A percentile compares a stretch with the other conserved stretches of the same genome.
Conservation (phyloP, 2,797 vertebrate species). For the Spatula clypeata region DNA sequence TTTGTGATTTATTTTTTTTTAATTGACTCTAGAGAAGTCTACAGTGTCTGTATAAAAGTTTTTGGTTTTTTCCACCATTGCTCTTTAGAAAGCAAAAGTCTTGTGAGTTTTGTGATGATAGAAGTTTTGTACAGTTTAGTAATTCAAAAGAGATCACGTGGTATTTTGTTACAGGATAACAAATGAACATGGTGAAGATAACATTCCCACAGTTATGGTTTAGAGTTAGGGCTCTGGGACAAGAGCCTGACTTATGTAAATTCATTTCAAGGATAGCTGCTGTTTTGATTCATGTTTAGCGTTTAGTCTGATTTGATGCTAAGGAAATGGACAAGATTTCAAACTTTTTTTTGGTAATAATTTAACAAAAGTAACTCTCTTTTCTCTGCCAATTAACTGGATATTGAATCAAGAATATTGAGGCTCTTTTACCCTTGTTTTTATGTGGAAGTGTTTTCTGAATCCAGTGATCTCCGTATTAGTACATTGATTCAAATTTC, state of each 20-base stretch:
- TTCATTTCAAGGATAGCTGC: background rate
- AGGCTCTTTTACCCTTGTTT: background rate
- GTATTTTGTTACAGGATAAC: background rate
- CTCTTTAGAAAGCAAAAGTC: background rate
- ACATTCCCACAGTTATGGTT: background rate
- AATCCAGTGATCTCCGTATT: accelerated
- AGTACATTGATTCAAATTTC: background rate
- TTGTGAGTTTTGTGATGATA: background rate
- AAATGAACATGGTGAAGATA: accelerated
- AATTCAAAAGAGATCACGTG: background rate
- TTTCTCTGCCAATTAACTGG: background rate
- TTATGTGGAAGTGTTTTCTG: background rate
- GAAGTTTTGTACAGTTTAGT: background rate
- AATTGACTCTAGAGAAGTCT: background rate
- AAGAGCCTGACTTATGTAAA: background rate
- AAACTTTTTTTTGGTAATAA: background rate
- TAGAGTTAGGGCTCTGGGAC: background rate
- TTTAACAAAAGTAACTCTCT: background rate
- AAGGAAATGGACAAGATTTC: background rate
- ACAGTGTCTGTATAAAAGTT: background rate
- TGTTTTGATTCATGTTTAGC: background rate
- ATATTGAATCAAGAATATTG: background rate
- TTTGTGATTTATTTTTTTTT: background rate
- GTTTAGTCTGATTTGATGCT: background rate
- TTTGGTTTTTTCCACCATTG: background rate